Conservation (phyloP, 1,140 invertebrate genomes). For the Drosophila bocki region DNA sequence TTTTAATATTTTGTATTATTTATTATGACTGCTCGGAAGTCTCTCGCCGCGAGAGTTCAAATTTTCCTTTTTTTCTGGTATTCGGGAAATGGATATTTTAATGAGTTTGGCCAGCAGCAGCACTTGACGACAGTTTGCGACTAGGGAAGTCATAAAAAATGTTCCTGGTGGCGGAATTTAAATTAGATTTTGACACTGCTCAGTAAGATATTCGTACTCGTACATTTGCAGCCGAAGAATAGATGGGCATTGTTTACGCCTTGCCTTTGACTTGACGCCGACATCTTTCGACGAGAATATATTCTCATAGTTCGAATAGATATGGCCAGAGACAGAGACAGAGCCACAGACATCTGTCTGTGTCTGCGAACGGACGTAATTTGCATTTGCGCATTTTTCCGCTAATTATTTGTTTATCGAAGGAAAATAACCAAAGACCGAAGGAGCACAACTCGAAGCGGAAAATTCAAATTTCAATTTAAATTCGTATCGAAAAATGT, state of each 20-base stretch:
- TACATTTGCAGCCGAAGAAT: conserved; percentile 26
- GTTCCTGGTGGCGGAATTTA: conserved; percentile 10
- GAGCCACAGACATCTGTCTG: conserved; percentile 33
- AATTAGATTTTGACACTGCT: conserved; percentile 43
- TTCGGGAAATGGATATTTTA: conserved; percentile 48
- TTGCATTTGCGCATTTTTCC: conserved; percentile 52
- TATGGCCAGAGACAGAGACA: conserved; percentile 10
- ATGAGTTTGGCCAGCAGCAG: conserved; percentile 33
- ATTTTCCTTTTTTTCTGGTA: neutral
- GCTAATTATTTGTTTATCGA: conserved; percentile 53
- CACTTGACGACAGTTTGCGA: conserved; percentile 37
- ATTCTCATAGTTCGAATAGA: conserved; percentile 23
- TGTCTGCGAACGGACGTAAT: conserved; percentile 24
- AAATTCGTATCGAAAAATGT: conserved; percentile 28
- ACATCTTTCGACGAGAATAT: conserved; percentile 24
- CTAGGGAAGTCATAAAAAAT: neutral
- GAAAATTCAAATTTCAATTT: conserved; percentile 15
- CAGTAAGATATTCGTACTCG: conserved; percentile 11
- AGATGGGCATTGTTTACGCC: conserved; percentile 37
- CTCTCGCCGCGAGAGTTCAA: conserved; percentile 5
- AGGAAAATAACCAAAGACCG: conserved; percentile 42
- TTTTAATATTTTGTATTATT: conserved; percentile 48
- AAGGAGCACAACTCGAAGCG: conserved; percentile 4
- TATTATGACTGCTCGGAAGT: conserved; percentile 35
- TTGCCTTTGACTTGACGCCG: conserved; percentile 38